phyloP scores from a whole-genome alignment of 2,888 invertebrate genomes.

The Selenia dentaria region DNA sequence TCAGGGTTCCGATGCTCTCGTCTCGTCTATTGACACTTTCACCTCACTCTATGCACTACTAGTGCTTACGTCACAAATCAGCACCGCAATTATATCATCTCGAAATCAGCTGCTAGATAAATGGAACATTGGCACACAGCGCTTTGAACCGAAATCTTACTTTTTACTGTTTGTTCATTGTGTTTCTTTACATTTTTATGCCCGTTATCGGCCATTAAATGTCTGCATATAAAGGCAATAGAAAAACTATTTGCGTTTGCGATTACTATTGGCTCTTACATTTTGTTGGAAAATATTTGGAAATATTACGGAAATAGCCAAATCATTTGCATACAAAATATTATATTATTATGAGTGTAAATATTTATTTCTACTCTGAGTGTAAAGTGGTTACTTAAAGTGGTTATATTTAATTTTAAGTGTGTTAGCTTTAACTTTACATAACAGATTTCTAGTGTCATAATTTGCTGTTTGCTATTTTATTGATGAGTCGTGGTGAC shows the following conservation, averaged over 20 bases:
- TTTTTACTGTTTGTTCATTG: conserved; percentile 42
- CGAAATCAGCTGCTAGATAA: conserved; percentile 66
- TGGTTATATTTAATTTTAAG: conserved; percentile 6
- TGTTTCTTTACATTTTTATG: conserved; percentile 40
- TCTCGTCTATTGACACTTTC: conserved; percentile 67
- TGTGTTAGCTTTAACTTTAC: conserved; percentile 5
- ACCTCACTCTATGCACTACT: conserved; percentile 60
- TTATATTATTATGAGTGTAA: conserved; percentile 15
- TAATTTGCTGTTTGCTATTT: conserved; percentile 9
- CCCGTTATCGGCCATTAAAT: conserved; percentile 41
- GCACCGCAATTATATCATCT: conserved; percentile 70
- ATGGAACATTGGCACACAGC: conserved; percentile 55
- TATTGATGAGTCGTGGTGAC: conserved; percentile 9
- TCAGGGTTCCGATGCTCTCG: conserved; percentile 33
- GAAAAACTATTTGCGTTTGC: conserved; percentile 38
- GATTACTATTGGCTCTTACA: conserved; percentile 25
- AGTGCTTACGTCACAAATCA: conserved; percentile 63
- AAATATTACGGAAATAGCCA: conserved; percentile 19
- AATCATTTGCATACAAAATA: conserved; percentile 23
- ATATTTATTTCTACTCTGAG: conserved; percentile 22
- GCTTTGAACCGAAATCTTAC: conserved; percentile 41
- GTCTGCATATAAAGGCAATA: conserved; percentile 19
- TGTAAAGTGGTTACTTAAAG: conserved; percentile 3
- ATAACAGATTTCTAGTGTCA: conserved; percentile 17
- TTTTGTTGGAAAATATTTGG: conserved; percentile 16